Conservation (phyloP, 2,888 invertebrate genomes). For the Poecilus cupreus region DNA sequence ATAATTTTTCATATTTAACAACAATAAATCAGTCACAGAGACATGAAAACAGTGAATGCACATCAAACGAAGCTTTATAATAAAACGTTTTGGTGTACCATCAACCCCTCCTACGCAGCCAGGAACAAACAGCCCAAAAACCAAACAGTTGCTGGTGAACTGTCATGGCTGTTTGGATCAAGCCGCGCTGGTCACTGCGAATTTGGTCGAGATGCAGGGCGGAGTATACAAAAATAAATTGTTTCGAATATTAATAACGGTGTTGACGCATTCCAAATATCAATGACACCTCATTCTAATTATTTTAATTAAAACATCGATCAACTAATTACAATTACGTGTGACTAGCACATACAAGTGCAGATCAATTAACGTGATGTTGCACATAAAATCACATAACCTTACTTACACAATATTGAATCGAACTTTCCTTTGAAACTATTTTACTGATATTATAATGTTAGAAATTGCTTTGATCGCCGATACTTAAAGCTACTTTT, state of each 20-base stretch:
- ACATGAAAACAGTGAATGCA: slow-evolving; percentile 2
- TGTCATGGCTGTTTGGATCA: neutral
- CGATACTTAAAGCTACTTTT: neutral
- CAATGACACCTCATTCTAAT: slow-evolving; percentile 34
- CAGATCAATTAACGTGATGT: slow-evolving; percentile 17
- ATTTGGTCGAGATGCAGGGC: slow-evolving; percentile 45
- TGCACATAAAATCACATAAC: neutral
- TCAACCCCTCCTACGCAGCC: neutral
- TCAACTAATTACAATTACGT: slow-evolving; percentile 55
- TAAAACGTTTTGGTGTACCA: slow-evolving; percentile 15
- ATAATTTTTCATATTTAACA: slow-evolving; percentile 30
- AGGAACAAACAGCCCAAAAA: slow-evolving; percentile 32
- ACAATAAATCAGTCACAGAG: slow-evolving; percentile 24
- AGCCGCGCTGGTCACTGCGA: neutral
- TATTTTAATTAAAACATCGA: slow-evolving; percentile 49
- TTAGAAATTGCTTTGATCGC: neutral
- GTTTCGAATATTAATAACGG: slow-evolving; percentile 49
- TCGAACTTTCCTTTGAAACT: neutral
- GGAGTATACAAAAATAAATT: slow-evolving; percentile 53
- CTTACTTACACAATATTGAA: neutral
- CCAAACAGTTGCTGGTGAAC: neutral
- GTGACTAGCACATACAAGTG: slow-evolving; percentile 53
- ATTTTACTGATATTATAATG: neutral
- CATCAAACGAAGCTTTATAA: slow-evolving; percentile 26
- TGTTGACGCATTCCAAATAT: slow-evolving; percentile 51